Base-by-base conservation (phyloP, 1,140 invertebrate genomes). In the Aradophagus sp. region DNA sequence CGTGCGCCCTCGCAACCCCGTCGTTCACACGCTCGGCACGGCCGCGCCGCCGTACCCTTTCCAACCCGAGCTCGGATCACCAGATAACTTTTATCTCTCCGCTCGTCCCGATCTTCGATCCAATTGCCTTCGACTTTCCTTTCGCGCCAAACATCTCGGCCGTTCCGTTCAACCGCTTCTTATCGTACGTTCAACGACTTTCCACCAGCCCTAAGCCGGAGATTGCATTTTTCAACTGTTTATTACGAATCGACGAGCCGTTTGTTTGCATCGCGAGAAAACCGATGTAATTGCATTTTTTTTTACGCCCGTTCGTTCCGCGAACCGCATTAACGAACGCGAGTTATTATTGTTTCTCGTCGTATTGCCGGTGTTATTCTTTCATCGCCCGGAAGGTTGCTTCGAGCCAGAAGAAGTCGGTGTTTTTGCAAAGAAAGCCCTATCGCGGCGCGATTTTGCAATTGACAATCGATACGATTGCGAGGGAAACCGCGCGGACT, bases 31-130 rank as follows among this genome's bases (percentile, higher is more conserved):
- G 77, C 78, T 78, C 74, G 70, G 74, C 63, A 58, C 61, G 52
- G 74, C 72, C 78, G 77, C 74, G 70, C 73, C 63, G 55, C 61
- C 47, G 74, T 73, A 63, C 73, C 77, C 77, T 81, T 79, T 76
- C 74, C 70, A 66, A 66, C 65, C 66, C 61, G 61, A 50, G 76
- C 77, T 75, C 68, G 63, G 62, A 75, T 73, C 61, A 78, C 75
- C 76, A 79, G 78, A 81, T 81, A 83, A 83, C 78, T 81, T 83
- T 81, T 80, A 79, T 80, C 75, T 73, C 71, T 59, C 63, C 35
- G 45, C 45, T 48, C 39, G 70, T 36, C 65, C 73, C 77, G 76
- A 83, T 79, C 78, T 73, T 68, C 77, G 81, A 84, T 84, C 81
- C 76, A 82, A 83, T 79, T 77, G n/a, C 77, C 41, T 56, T 62